A percentile compares a stretch with the other conserved stretches of the same genome.
Evolutionary conservation across 2,113 vertebrate genomes (phyloP).

Genomic region (Motacilla alba): DNA sequence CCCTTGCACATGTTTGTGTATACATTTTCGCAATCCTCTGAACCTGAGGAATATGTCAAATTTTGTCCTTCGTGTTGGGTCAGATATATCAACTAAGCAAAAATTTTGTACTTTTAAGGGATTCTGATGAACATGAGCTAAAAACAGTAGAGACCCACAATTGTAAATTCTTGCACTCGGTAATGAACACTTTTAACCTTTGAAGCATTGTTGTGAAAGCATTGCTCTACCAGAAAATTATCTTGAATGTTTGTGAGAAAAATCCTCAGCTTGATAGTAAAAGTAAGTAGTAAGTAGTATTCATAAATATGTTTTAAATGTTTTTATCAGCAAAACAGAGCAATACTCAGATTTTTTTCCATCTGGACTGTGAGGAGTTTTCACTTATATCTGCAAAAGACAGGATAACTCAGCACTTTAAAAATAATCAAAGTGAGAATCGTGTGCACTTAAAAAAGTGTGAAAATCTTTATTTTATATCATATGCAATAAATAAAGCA

Average conservation of each 20-base stretch:
- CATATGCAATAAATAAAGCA: not conserved
- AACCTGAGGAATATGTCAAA: not conserved
- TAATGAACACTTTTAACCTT: not conserved
- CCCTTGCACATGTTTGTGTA: not conserved
- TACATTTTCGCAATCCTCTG: not conserved
- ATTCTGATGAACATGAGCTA: not conserved
- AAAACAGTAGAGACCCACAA: not conserved
- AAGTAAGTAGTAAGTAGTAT: not conserved
- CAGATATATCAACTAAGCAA: not conserved
- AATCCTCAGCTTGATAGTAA: slow-evolving; percentile 1
- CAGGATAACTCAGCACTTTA: not conserved
- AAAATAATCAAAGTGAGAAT: slow-evolving; percentile 28
- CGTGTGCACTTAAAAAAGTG: not conserved
- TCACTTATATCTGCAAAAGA: not conserved
- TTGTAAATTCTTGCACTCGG: not conserved
- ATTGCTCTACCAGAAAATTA: not conserved
- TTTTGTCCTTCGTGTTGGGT: not conserved
- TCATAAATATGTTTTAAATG: not conserved
- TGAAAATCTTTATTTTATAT: not conserved
- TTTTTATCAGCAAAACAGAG: not conserved
- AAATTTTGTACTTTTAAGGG: not conserved
- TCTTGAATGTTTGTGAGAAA: not conserved
- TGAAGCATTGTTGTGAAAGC: not conserved
- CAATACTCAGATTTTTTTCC: not conserved
- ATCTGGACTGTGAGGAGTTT: not conserved